Evolutionary conservation across 2,888 invertebrate species (phyloP).

Genomic region (Resseliella maxima): DNA sequence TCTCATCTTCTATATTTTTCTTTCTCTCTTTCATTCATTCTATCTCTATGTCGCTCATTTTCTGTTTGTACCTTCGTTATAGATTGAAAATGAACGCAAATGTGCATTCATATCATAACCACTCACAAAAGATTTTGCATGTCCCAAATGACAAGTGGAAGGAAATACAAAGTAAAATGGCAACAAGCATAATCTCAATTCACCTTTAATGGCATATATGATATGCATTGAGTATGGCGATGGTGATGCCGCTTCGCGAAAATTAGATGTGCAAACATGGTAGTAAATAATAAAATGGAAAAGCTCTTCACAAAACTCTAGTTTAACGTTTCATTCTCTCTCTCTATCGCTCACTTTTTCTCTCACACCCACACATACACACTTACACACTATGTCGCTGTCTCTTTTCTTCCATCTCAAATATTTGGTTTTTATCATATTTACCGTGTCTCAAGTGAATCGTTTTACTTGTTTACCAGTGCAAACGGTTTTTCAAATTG

Average conservation of each 20-base stretch:
- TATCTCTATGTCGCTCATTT: too few relatives aligned
- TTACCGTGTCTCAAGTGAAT: conserved; percentile 10
- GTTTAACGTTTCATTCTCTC: neutral
- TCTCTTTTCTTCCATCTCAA: neutral
- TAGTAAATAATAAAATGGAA: neutral
- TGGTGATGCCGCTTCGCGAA: neutral
- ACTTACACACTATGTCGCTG: too few relatives aligned
- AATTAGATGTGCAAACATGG: conserved; percentile 29
- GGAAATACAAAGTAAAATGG: neutral
- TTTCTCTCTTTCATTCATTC: too few relatives aligned
- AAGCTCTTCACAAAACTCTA: neutral
- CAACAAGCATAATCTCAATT: conserved; percentile 30
- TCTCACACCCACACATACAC: too few relatives aligned
- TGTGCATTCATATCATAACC: conserved; percentile 15
- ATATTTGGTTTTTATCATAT: neutral
- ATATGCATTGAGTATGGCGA: neutral
- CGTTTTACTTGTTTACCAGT: neutral
- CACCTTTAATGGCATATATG: conserved; percentile 13
- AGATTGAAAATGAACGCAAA: neutral
- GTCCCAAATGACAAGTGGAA: conserved; percentile 36
- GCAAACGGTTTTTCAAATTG: neutral
- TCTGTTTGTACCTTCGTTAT: neutral
- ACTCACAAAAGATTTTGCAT: conserved; percentile 19
- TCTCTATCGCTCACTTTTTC: neutral
- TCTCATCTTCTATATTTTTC: too few relatives aligned